phyloP scores from a whole-genome alignment of 2,888 invertebrate genomes.

The Sclerodermus sp. region DNA sequence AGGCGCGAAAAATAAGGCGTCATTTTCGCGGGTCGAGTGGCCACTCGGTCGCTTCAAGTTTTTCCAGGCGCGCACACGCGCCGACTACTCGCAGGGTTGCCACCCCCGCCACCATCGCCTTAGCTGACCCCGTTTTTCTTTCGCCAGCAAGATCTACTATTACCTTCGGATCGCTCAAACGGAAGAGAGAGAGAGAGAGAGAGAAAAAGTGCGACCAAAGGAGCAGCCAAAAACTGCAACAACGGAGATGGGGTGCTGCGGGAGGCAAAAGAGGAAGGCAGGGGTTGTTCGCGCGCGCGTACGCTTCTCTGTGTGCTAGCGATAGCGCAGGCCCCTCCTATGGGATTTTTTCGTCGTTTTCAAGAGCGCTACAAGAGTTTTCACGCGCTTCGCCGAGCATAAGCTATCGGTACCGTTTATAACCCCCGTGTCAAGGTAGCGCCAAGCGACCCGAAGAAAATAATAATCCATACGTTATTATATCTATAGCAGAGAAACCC shows the following conservation, averaged over 20 bases:
- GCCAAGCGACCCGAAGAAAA: slow-evolving; percentile 24
- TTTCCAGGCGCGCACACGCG: background rate
- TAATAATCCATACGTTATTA: slow-evolving; percentile 8
- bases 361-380: slow-evolving; percentile 10
- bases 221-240: too few relatives aligned
- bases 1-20: slow-evolving; percentile 4
- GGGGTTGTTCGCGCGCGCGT: too few relatives aligned
- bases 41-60: slow-evolving; percentile 1
- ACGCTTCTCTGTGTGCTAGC: slow-evolving; percentile 1
- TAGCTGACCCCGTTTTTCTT: background rate
- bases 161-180: too few relatives aligned
- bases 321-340: background rate
- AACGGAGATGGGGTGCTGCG: too few relatives aligned
- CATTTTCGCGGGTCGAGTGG: slow-evolving; percentile 7
- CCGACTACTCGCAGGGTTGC: background rate
- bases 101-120: background rate
- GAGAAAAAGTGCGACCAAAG: too few relatives aligned
- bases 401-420: slow-evolving; percentile 20
- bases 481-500: too few relatives aligned
- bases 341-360: slow-evolving; percentile 13
- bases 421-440: slow-evolving; percentile 21
- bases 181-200: too few relatives aligned
- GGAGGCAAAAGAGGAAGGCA: too few relatives aligned
- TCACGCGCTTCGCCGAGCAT: slow-evolving; percentile 23
- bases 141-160: background rate